Evolutionary conservation across 64 coral and sea anemone genomes (phyloP).

Genomic region (Porites lutea): DNA sequence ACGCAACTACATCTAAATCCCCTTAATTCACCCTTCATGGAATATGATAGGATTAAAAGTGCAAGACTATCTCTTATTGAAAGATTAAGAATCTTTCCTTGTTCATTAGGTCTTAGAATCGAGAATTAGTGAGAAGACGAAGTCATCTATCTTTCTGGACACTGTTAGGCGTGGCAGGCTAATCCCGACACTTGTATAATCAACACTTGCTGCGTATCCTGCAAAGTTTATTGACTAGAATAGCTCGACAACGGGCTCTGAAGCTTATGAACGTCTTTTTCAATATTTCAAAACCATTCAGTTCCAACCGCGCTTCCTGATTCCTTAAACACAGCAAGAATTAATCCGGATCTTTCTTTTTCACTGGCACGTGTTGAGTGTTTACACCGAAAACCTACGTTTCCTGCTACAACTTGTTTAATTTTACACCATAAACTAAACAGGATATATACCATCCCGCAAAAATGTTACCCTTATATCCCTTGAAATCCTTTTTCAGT

Average conservation of each 20-base stretch:
- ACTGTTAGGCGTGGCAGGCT: neutral
- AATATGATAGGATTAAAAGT: conserved; percentile 26
- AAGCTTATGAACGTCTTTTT: neutral
- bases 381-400: neutral
- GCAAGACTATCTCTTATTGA: conserved; percentile 42
- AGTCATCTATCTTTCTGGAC: neutral
- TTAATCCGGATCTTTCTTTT: neutral
- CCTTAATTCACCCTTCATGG: neutral
- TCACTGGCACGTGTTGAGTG: neutral
- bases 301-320: neutral
- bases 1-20: neutral
- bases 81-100: conserved; percentile 22
- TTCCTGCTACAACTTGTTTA: neutral
- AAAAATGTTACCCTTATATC: too few species aligned
- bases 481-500: too few species aligned
- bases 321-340: conserved; percentile 31
- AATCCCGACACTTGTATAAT: conserved; percentile 6
- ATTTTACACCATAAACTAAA: neutral
- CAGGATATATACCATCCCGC: neutral
- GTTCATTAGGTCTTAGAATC: neutral
- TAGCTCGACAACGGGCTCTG: neutral
- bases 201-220: neutral
- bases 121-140: conserved; percentile 10
- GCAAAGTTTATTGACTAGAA: too few species aligned
- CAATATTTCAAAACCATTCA: neutral